Evolutionary conservation across 2,797 vertebrate species (phyloP), one percentile per base, ranked within the genome.

Genomic region (Dipus sagitta): DNA sequence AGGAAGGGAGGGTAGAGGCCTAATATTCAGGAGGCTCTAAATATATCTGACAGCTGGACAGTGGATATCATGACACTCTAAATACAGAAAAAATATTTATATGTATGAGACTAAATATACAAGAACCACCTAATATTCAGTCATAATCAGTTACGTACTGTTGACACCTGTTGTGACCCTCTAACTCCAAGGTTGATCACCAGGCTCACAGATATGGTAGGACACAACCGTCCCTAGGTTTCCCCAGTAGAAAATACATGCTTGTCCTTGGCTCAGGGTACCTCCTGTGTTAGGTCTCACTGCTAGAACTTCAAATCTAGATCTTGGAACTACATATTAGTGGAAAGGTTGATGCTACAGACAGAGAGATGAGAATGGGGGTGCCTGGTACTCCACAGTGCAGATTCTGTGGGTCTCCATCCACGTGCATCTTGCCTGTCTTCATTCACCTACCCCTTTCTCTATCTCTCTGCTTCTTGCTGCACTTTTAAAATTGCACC

Each of bases 281-380:
- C 70, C 60, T 84, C 32, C 62, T 4, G 0, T 62, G 34, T n/a
- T 30, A 12, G 54, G 2, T 13, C 12, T 42, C 28, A 3, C 26
- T 18, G n/a, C 23, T 23, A 42, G 18, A 6, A 26, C 30, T 62
- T 75, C 32, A 72, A 78, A 10, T 42, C 86, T 30, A 26, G 76
- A 26, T 32, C 47, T 38, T 38, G 65, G 75, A 60, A 34, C 18
- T 83, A 74, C 47, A 1, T 3, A 9, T 32, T 26, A 20, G 54
- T 6, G 1, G 54, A 47, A 13, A 86, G 64, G 38, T 52, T 7
- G 21, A 26, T 1, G 9, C 7, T 82, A 62, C 70, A 58, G 38
- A 38, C 38, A 38, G 54, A 52, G 18, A 68, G 34, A 47, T 0
- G 12, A 47, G n/a, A 24, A 3, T 0, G 0, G 0, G 23, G 76